Percentiles rank a stretch among this genome's conserved stretches.
Evolutionary conservation across 2,888 invertebrate species (phyloP).

Genomic region (Ypsolopha sequella): DNA sequence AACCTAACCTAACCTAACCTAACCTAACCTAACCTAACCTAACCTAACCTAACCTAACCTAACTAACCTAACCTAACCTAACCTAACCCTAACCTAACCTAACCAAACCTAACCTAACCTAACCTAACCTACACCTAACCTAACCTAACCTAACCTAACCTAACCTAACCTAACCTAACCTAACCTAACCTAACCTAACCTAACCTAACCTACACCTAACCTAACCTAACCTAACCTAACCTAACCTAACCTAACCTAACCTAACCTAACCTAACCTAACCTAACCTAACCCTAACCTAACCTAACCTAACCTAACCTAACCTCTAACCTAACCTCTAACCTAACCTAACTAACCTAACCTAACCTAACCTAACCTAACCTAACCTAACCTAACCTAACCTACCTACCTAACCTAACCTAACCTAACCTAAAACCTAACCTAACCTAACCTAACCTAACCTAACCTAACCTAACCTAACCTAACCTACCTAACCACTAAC

Average conservation of each 20-base stretch:
- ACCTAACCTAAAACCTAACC: slow-evolving; percentile 9
- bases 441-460: slow-evolving; percentile 3
- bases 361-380: slow-evolving; percentile 18
- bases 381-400: slow-evolving; percentile 17
- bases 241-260: slow-evolving; percentile 9
- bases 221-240: slow-evolving; percentile 9
- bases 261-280: slow-evolving; percentile 7
- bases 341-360: slow-evolving; percentile 19
- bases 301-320: slow-evolving; percentile 10
- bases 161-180: slow-evolving; percentile 8
- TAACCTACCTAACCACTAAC: too few species aligned
- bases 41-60: slow-evolving; percentile 10
- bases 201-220: slow-evolving; percentile 8
- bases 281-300: slow-evolving; percentile 7
- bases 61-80: slow-evolving; percentile 7
- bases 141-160: slow-evolving; percentile 9
- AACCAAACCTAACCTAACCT: slow-evolving; percentile 7
- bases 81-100: slow-evolving; percentile 10
- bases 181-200: slow-evolving; percentile 8
- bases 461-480: slow-evolving; percentile 6
- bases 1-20: slow-evolving; percentile 1
- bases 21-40: slow-evolving; percentile 15
- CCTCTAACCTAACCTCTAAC: slow-evolving; percentile 19
- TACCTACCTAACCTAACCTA: slow-evolving; percentile 11
- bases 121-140: slow-evolving; percentile 9